Evolutionary conservation across 2,113 vertebrate species (phyloP), one percentile per base, ranked within the genome.

Genomic region (Perca fluviatilis): DNA sequence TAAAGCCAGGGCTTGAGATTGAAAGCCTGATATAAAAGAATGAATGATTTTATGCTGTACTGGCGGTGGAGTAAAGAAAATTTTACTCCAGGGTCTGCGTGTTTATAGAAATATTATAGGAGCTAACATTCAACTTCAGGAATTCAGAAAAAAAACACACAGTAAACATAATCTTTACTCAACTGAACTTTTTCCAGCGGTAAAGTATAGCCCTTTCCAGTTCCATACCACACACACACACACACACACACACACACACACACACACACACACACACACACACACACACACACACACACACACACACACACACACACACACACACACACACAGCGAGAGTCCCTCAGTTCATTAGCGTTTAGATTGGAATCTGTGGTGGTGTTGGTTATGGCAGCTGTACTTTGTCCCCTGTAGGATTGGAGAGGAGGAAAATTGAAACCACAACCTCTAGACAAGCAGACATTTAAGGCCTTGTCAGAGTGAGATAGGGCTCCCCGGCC

Each of bases 381-480:
- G 56, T 2, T 49, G 57, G 43, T 68, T 53, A 65, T 46, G 57
- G 60, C 23, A n/a, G 65, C 25, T 76, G 69, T 46, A 56, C 43
- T 83, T 74, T 61, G 63, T 67, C 65, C 54, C 70, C 75, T 5
- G 78, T 66, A 23, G 74, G 53, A 86, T 64, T 74, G 76, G 49
- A 82, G 69, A 76, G 25, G 19, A 75, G 30, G 50, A 30, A 89
- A 79, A 87, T 86, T 88, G 33, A 88, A 89, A 84, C 80, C 47
- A 63, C 75, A 81, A 77, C 54, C 85, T 77, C 73, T 82, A 43
- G 74, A 85, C 67, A 67, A 66, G 57, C 82, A 57, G 81, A 78
- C 77, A 71, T 83, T 87, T 91, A 83, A 68, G 61, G 65, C n/a
- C 66, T 61, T 81, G 86, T 86, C 69, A 68, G 74, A 81, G 74